A percentile compares a stretch with the other conserved stretches of the same genome.
Conservation (phyloP, 2,888 invertebrate species). For the Iphiclides podalirius region DNA sequence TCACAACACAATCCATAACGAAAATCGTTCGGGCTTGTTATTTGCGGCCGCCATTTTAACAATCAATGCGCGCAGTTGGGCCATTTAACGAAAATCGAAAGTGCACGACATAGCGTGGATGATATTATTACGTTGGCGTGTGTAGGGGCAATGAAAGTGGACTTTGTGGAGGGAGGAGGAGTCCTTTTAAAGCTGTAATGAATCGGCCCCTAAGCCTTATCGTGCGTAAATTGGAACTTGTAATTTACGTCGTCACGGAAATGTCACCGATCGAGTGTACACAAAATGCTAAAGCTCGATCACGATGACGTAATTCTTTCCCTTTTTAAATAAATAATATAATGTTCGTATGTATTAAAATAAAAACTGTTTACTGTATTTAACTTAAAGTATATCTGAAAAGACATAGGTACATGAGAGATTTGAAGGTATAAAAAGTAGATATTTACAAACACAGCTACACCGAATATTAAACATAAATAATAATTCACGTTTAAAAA, state of each 20-base stretch:
- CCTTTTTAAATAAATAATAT: not conserved
- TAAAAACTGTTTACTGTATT: no score
- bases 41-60: constrained; percentile 20
- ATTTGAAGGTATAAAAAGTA: no score
- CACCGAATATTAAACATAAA: no score
- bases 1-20: constrained; percentile 11
- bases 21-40: constrained; percentile 19
- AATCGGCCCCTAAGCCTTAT: constrained; percentile 35
- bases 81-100: constrained; percentile 36
- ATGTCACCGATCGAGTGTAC: constrained; percentile 37
- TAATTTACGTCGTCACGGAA: constrained; percentile 61
- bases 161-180: constrained; percentile 38
- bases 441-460: no score
- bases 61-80: constrained; percentile 32
- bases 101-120: constrained; percentile 37
- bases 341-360: no score
- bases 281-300: constrained; percentile 11
- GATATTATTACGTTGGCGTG: constrained; percentile 37
- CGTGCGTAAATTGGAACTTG: constrained; percentile 37
- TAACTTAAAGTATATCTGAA: no score
- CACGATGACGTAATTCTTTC: not conserved
- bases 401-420: no score
- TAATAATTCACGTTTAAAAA: no score
- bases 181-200: constrained; percentile 39
- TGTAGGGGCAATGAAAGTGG: constrained; percentile 39